phyloP scores from a whole-genome alignment of 2,113 vertebrate genomes.

The Tragelaphus imberbis region DNA sequence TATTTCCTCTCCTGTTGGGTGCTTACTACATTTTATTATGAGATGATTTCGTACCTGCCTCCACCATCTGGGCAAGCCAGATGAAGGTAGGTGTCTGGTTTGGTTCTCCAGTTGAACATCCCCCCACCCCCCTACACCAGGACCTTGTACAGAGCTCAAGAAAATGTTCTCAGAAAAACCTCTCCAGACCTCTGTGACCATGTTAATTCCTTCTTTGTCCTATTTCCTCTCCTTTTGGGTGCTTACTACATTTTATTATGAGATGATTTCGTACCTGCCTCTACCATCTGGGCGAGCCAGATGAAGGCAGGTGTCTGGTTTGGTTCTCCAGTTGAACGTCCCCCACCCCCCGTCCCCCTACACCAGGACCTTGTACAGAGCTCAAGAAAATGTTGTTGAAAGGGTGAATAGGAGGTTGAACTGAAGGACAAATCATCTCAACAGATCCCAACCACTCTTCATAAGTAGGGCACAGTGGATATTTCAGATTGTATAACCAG shows the following conservation, averaged over 20 bases:
- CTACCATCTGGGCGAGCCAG: too few species aligned
- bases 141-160: neutral
- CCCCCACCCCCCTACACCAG: fast-evolving
- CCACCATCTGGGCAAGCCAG: too few species aligned
- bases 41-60: fast-evolving
- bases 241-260: neutral
- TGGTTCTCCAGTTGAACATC: neutral
- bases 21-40: neutral
- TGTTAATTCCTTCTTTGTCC: neutral
- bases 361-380: neutral
- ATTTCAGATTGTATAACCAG: neutral
- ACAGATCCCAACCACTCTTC: neutral
- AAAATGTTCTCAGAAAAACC: neutral
- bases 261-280: fast-evolving
- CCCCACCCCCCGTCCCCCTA: fast-evolving
- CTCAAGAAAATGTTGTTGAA: neutral
- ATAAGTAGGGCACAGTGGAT: neutral
- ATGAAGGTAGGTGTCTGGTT: neutral
- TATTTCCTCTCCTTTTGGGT: neutral
- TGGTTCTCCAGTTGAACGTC: neutral
- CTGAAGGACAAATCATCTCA: neutral
- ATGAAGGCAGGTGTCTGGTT: neutral
- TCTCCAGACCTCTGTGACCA: neutral
- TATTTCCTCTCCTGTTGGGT: neutral
- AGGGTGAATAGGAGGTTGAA: neutral